phyloP scores from a whole-genome alignment of 2,797 vertebrate genomes.

The Squalus acanthias region DNA sequence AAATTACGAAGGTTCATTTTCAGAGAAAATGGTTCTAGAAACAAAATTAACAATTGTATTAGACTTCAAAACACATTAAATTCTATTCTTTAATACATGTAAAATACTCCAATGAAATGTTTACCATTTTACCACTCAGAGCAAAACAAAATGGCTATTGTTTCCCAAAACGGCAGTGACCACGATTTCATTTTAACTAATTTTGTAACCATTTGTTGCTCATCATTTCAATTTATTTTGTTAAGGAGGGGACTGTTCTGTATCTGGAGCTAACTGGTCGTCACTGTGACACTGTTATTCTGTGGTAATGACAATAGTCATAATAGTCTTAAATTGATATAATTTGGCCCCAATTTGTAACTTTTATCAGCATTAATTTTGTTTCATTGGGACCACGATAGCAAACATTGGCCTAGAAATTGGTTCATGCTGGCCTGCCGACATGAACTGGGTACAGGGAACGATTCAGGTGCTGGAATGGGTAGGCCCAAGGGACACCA shows the following conservation, averaged over 20 bases:
- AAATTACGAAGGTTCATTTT: constrained; percentile 79
- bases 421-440: not conserved
- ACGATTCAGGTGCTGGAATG: not conserved
- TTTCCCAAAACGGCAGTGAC: not conserved
- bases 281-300: not conserved
- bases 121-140: not conserved
- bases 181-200: not conserved
- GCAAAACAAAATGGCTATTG: not conserved
- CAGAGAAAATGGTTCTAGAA: not conserved
- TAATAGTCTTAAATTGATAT: not conserved
- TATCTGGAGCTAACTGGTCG: not conserved
- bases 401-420: not conserved
- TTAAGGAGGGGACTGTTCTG: not conserved
- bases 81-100: not conserved
- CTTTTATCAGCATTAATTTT: not conserved
- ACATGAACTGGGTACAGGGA: not conserved
- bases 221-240: not conserved
- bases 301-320: not conserved
- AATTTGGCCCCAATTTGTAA: not conserved
- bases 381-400: not conserved
- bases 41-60: not conserved
- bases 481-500: not conserved
- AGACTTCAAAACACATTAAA: not conserved
- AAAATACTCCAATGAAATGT: too few species aligned
- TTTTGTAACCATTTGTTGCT: not conserved